These are phyloP conservation scores for Macaca mulatta DNA, from an alignment of 2,113 vertebrate genomes.

Conservation along the genomic window DNA sequence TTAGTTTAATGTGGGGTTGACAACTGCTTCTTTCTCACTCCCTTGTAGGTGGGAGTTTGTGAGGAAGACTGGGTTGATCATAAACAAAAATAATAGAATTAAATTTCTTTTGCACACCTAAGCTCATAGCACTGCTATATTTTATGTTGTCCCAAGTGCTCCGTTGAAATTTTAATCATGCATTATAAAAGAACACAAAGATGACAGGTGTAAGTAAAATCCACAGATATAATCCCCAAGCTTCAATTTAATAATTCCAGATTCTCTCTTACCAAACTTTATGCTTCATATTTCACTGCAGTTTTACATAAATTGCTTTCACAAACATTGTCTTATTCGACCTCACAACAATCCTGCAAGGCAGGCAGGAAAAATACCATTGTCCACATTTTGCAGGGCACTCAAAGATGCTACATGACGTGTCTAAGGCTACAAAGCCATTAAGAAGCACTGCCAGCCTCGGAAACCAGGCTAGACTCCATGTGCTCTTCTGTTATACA, in stretches of 20 bases:
- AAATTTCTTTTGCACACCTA: not conserved
- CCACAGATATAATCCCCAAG: not conserved
- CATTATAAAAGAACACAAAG: not conserved
- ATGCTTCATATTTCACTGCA: not conserved
- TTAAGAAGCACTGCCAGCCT: not conserved
- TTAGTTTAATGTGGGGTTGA: not conserved
- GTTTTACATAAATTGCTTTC: not conserved
- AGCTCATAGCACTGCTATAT: not conserved
- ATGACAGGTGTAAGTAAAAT: not conserved
- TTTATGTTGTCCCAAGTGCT: not conserved
- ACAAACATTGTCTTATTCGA: not conserved
- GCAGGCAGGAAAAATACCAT: not conserved
- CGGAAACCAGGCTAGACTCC: not conserved
- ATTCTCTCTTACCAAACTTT: not conserved
- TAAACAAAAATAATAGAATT: not conserved
- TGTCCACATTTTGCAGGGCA: not conserved
- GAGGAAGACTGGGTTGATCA: not conserved
- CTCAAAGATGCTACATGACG: not conserved
- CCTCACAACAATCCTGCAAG: not conserved
- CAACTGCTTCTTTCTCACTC: not conserved
- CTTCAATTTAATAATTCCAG: not conserved
- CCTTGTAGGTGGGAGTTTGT: not conserved
- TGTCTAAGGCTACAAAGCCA: not conserved
- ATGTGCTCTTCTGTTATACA: not conserved
- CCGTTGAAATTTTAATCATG: not conserved